Percentiles rank a stretch among this genome's conserved stretches.
Evolutionary conservation across 2,797 vertebrate species (phyloP).

Genomic region (Thaleichthys pacificus): DNA sequence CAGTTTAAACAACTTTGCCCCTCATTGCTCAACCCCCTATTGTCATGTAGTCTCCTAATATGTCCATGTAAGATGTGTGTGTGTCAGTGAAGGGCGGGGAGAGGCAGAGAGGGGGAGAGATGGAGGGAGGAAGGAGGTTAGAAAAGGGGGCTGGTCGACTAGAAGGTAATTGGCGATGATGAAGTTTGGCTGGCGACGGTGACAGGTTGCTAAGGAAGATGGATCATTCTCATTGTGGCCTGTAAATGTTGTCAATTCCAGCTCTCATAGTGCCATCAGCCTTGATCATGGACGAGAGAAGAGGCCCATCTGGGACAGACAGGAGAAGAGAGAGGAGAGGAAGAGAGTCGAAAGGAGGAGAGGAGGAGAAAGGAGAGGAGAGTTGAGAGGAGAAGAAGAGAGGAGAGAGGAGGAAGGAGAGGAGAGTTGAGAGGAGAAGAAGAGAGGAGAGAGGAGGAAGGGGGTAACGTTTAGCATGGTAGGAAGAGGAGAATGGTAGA

Average conservation of each 20-base stretch:
- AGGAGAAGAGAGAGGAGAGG: slow-evolving; percentile 34
- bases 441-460: neutral
- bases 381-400: slow-evolving; percentile 14
- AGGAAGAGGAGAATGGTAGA: slow-evolving; percentile 8
- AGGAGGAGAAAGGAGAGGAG: neutral
- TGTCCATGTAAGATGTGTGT: slow-evolving; percentile 60
- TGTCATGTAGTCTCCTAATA: slow-evolving; percentile 69
- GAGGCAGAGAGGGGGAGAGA: slow-evolving; percentile 65
- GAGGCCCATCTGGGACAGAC: slow-evolving; percentile 82
- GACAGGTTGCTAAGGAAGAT: slow-evolving; percentile 99
- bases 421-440: slow-evolving; percentile 20
- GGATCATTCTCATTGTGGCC: slow-evolving; percentile 99
- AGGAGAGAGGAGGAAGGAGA: neutral
- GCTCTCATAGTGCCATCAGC: slow-evolving; percentile 96
- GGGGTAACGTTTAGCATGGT: neutral
- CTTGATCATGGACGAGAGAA: slow-evolving; percentile 87
- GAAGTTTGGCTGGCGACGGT: slow-evolving; percentile 98
- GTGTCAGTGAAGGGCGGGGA: slow-evolving; percentile 89
- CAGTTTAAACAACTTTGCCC: slow-evolving; percentile 29
- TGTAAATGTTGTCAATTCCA: slow-evolving; percentile 99
- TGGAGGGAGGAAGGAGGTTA: slow-evolving; percentile 51
- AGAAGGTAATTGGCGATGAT: slow-evolving; percentile 99
- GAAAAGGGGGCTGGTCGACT: slow-evolving; percentile 81
- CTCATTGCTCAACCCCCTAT: slow-evolving; percentile 31
- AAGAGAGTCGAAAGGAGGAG: neutral